Base-by-base conservation (phyloP, 2,888 invertebrate species). In the Druceiella hillmani region DNA sequence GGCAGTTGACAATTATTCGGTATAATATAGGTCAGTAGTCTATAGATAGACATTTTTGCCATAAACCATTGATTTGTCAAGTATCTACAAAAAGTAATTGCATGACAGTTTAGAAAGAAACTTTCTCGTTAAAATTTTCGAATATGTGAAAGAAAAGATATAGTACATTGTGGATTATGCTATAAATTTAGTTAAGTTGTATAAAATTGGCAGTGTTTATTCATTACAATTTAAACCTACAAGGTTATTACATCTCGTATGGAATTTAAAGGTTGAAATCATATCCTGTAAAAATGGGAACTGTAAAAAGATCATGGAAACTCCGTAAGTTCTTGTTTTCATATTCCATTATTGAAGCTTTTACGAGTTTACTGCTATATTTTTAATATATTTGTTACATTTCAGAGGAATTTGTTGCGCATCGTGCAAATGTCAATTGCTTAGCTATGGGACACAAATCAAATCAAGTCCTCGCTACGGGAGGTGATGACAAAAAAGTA, bases 401-500 rank as follows among this genome's bases (percentile, higher is more conserved):
- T 76, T 27, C 72, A 86, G 85, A 90, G 69, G 90, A 92, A 58
- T 88, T 92, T 64, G 79, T 81, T 50, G 92, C 91, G 43, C 92
- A 93, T 73, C 74, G 79, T 56, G 81, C 87, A 52, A 88, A 86
- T 65, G 90, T 92, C 53, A 91, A 88, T 58, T 91, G 90, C 57
- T 66, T 91, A 55, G 86, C 90, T 33, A 75, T 92, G 65, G 92
- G 92, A 41, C 89, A 88, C 67, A 91, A 90, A 62, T 90, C 90
- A 34, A 90, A 90, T 49, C 79, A 89, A 57, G 91, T 93, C 35
- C 76, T 93, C 61, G 92, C 88, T 25, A 92, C 92, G 43, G 97
- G 97, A 38, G 95, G 97, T 43, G 93, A 94, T 61, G 97, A 97
- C 70, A 89, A 91, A 61, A 94, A 94, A 68, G 94, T 97, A 35